These are phyloP conservation scores for Lucinisca nassula DNA, from an alignment of 2,888 invertebrate species.

Conservation along the genomic window DNA sequence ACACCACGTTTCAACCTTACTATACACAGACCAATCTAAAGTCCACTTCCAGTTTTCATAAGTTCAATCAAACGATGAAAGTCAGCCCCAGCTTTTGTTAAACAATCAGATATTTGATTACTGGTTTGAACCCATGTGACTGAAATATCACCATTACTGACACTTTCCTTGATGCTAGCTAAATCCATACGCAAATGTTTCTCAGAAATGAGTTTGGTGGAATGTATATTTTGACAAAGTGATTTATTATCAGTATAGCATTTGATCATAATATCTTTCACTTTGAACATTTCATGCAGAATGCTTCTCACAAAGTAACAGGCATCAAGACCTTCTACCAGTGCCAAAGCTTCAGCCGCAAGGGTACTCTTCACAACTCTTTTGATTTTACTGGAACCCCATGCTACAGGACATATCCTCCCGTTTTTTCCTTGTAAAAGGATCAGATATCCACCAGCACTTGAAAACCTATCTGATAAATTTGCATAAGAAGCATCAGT, in stretches of 20 bases:
- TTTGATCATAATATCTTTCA: constrained; percentile 41
- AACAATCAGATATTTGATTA: constrained; percentile 50
- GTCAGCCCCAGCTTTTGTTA: constrained; percentile 53
- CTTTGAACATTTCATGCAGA: constrained; percentile 47
- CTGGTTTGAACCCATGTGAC: constrained; percentile 48
- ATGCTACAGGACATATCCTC: constrained; percentile 35
- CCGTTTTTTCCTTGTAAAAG: constrained; percentile 45
- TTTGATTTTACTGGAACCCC: constrained; percentile 55
- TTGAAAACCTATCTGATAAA: too few relatives aligned
- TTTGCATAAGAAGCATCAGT: constrained; percentile 68
- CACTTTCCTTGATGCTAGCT: too few relatives aligned
- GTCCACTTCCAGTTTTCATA: constrained; percentile 19
- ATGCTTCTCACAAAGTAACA: constrained; percentile 51
- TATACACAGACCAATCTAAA: too few relatives aligned
- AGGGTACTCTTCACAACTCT: constrained; percentile 63
- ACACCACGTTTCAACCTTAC: too few relatives aligned
- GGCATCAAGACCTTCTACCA: constrained; percentile 54
- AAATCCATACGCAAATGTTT: constrained; percentile 58
- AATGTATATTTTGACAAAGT: constrained; percentile 59
- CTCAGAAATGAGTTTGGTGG: constrained; percentile 57
- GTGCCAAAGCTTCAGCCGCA: constrained; percentile 61
- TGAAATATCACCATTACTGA: too few relatives aligned
- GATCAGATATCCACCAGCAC: too few relatives aligned
- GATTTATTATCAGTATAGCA: constrained; percentile 63
- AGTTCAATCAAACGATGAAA: constrained; percentile 36